These are phyloP conservation scores for Platycnemis pennipes DNA, from an alignment of 2,888 invertebrate genomes.

Conservation along the genomic window DNA sequence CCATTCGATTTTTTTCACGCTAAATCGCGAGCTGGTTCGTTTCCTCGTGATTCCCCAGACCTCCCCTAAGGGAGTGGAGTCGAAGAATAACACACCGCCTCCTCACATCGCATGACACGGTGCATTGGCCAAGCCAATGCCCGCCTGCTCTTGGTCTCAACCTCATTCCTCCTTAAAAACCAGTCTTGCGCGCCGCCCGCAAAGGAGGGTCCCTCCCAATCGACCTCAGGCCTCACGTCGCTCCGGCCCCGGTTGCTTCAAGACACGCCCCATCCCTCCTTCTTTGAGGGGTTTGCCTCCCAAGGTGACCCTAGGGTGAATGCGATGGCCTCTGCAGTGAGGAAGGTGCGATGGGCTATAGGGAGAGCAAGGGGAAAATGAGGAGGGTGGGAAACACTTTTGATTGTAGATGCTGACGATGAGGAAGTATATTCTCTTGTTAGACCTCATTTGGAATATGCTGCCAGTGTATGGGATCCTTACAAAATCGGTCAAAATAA, in stretches of 20 bases:
- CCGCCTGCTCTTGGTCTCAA: background rate
- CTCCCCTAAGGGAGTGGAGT: too few relatives aligned
- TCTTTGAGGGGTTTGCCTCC: background rate
- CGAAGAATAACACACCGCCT: too few relatives aligned
- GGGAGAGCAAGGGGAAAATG: background rate
- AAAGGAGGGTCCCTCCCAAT: background rate
- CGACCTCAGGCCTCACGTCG: background rate
- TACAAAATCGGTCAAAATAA: too few relatives aligned
- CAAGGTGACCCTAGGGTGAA: conserved; percentile 53
- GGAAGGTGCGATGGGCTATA: background rate
- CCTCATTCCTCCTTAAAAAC: background rate
- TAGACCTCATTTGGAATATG: too few relatives aligned
- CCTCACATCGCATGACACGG: too few relatives aligned
- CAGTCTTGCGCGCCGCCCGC: background rate
- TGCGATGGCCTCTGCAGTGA: background rate
- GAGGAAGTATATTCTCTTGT: too few relatives aligned
- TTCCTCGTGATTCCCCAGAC: too few relatives aligned
- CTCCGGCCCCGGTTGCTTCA: background rate
- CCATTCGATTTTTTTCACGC: too few relatives aligned
- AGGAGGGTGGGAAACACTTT: background rate
- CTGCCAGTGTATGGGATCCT: too few relatives aligned
- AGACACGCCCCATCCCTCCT: background rate
- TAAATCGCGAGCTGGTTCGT: too few relatives aligned
- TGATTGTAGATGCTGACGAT: too few relatives aligned
- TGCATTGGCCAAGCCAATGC: too few relatives aligned